Evolutionary conservation across 1,140 invertebrate genomes (phyloP).

Genomic region (Eueides isabella): DNA sequence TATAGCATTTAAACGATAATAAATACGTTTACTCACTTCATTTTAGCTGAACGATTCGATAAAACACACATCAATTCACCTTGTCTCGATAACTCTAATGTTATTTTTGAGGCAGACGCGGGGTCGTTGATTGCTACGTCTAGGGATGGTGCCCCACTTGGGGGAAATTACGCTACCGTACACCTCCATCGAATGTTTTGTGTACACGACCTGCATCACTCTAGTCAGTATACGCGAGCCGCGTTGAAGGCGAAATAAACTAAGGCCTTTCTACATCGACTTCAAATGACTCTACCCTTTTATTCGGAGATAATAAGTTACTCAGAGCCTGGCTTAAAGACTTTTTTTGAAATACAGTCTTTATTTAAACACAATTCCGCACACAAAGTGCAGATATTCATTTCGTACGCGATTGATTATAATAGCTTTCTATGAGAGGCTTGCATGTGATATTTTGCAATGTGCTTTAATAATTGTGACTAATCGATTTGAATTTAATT

Average conservation of each 20-base stretch:
- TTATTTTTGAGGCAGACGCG: conserved; percentile 51
- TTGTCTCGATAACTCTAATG: conserved; percentile 33
- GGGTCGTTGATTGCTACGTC: conserved; percentile 62
- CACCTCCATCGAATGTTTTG: conserved; percentile 74
- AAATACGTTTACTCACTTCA: conserved; percentile 5
- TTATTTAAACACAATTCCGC: neutral
- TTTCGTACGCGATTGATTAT: neutral
- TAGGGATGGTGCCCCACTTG: conserved; percentile 62
- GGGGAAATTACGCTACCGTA: conserved; percentile 70
- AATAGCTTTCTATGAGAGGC: conserved; percentile 6
- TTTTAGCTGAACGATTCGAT: conserved; percentile 28
- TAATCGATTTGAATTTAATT: neutral
- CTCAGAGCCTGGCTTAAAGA: conserved; percentile 9
- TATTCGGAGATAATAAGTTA: conserved; percentile 34
- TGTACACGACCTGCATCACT: conserved; percentile 62
- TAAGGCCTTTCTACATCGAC: conserved; percentile 39
- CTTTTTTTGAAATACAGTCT: neutral
- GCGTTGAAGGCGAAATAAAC: conserved; percentile 43
- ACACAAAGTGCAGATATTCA: neutral
- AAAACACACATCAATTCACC: conserved; percentile 22
- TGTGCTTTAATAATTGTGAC: conserved; percentile 1
- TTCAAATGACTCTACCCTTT: conserved; percentile 43
- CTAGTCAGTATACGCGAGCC: conserved; percentile 37
- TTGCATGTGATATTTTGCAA: neutral
- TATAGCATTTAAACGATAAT: neutral